phyloP scores from a whole-genome alignment of 30 jellyfish, hydroid and myxozoan species.

The Phacellophora camtschatica region DNA sequence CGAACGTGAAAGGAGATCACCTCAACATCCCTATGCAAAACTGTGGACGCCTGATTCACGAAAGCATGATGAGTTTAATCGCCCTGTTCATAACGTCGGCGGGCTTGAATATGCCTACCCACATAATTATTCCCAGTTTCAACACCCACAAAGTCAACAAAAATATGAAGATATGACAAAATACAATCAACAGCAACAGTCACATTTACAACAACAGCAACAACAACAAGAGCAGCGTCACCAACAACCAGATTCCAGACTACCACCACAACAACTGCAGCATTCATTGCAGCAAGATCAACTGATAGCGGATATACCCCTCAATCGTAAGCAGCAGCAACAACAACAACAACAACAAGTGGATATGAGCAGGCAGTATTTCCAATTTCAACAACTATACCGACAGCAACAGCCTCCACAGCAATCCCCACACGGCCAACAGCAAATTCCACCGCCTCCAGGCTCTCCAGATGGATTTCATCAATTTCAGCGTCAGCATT shows the following conservation, averaged over 20 bases:
- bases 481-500: background rate
- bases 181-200: background rate
- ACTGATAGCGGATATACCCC: too few relatives aligned
- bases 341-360: conserved; percentile 1
- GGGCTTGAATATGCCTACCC: too few relatives aligned
- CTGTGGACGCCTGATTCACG: too few relatives aligned
- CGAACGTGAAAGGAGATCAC: too few relatives aligned
- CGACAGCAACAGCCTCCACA: background rate
- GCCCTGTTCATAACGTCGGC: too few relatives aligned
- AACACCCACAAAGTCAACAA: too few relatives aligned
- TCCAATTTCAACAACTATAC: background rate
- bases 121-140: too few relatives aligned
- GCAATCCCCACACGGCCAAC: background rate
- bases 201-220: background rate
- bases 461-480: background rate
- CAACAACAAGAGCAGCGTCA: background rate
- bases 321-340: too few relatives aligned
- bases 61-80: too few relatives aligned
- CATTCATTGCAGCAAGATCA: background rate
- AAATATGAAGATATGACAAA: too few relatives aligned
- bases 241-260: background rate
- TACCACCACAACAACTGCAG: background rate
- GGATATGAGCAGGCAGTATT: background rate
- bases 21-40: too few relatives aligned
- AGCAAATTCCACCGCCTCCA: background rate